Conservation (phyloP, 2,797 vertebrate species). For the Rhodeus uyekii region DNA sequence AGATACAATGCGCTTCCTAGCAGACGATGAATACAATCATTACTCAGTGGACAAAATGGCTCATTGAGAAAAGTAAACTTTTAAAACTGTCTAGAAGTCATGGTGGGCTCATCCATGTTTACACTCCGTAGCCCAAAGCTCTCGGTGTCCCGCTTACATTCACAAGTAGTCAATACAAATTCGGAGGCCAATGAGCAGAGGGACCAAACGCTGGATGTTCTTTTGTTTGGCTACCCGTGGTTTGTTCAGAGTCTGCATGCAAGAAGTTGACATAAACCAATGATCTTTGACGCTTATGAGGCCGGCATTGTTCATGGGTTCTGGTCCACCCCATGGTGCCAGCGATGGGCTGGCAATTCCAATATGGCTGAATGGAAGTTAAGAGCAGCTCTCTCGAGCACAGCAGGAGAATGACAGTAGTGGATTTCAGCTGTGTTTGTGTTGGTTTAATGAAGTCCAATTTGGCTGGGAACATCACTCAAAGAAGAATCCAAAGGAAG, state of each 20-base stretch:
- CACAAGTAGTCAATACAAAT: conserved; percentile 60
- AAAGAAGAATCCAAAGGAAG: conserved; percentile 10
- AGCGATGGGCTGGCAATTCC: conserved; percentile 36
- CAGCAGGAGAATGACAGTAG: conserved; percentile 31
- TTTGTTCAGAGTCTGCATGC: conserved; percentile 63
- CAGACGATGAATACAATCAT: conserved; percentile 19
- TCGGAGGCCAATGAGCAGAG: conserved; percentile 32
- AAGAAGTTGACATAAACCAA: conserved; percentile 58
- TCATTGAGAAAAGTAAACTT: conserved; percentile 34
- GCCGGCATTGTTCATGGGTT: conserved; percentile 41
- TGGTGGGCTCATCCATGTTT: conserved; percentile 41
- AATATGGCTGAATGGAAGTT: conserved; percentile 46
- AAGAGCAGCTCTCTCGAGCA: conserved; percentile 38
- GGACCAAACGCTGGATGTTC: conserved; percentile 28
- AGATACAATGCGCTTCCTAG: conserved; percentile 14
- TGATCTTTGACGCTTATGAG: conserved; percentile 49
- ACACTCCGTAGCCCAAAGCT: conserved; percentile 23
- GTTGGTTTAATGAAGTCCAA: conserved; percentile 41
- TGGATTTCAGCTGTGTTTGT: conserved; percentile 40
- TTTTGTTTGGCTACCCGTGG: conserved; percentile 57
- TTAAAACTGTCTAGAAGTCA: conserved; percentile 38
- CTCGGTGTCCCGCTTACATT: conserved; percentile 13
- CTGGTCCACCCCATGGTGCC: conserved; percentile 41
- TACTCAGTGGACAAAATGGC: conserved; percentile 15
- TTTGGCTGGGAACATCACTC: background rate